A percentile compares a stretch with the other conserved stretches of the same genome.
These are phyloP conservation scores for Eupithecia abbreviata DNA, from an alignment of 2,888 invertebrate species.

Conservation along the genomic window DNA sequence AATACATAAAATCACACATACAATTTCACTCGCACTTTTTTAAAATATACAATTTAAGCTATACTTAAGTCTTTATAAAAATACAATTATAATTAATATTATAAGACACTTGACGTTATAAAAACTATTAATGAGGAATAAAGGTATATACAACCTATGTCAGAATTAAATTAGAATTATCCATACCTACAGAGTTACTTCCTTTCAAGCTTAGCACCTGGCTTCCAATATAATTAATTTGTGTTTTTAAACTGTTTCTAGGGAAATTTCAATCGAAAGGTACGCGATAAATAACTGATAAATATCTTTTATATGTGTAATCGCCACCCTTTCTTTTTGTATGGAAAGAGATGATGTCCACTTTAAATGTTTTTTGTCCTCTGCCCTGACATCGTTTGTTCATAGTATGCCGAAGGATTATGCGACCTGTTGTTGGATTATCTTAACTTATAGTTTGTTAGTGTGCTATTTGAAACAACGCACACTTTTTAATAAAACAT, in stretches of 20 bases:
- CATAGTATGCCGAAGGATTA: not conserved
- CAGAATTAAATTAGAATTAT: conserved; percentile 7
- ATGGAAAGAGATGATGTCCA: not conserved
- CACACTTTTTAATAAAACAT: not conserved
- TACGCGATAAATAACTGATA: too few relatives aligned
- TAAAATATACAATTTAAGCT: conserved; percentile 48
- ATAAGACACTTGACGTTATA: conserved; percentile 68
- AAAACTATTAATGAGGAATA: conserved; percentile 50
- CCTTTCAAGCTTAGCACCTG: not conserved
- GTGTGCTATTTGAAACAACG: not conserved
- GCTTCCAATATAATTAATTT: conserved; percentile 1
- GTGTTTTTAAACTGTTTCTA: not conserved
- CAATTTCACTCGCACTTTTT: conserved; percentile 36
- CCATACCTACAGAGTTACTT: not conserved
- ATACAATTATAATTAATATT: conserved; percentile 60
- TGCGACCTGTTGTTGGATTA: not conserved
- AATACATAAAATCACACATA: conserved; percentile 36
- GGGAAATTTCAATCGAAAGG: too few relatives aligned
- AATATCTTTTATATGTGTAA: not conserved
- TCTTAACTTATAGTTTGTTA: not conserved
- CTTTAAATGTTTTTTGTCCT: not conserved
- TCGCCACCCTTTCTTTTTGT: not conserved
- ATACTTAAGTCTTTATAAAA: conserved; percentile 64
- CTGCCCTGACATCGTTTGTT: not conserved
- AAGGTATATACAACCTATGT: conserved; percentile 52